Base-by-base conservation (phyloP, 2,113 vertebrate species). In the Coptodon bakossiorum region DNA sequence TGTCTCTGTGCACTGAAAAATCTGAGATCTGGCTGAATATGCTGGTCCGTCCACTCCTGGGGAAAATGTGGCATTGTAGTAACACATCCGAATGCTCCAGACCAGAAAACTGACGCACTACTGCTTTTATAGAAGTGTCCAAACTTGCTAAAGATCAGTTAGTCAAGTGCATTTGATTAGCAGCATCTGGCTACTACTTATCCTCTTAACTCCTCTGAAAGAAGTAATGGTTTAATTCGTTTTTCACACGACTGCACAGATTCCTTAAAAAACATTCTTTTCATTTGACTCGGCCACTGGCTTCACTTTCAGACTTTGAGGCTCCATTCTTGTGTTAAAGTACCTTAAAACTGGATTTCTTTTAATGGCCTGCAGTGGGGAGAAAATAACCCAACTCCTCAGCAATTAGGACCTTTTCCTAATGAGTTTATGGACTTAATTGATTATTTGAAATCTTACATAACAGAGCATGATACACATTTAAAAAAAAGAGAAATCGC, bases 401-500 rank as follows among this genome's bases (percentile, higher is more conserved):
- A 73, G 40, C 12, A 45, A 27, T 73, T 27, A 45, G 3, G 10
- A 2, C 17, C 31, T 38, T 73, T 73, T 16, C 1, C 68, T 10
- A 48, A 27, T 29, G 40, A 27, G 14, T 11, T 76, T 76, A 29
- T 73, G 1, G 66, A 71, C 68, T 27, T 73, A 71, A 71, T 6
- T 40, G 12, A 71, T 10, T 16, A 73, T 73, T 73, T 45, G 13
- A 73, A 45, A 43, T 19, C 40, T 45, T 10, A 45, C 22, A 24
- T 73, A 27, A 73, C 22, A 27, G 5, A 45, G 22, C 1, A 73
- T 9, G 22, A 76, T 45, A 24, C 8, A 27, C 13, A 45, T 9
- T 63, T 0, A 0, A 6, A 4, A 31, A 31, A 5, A 7, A 19
- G 4, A 36, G 31, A 66, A n/a, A 66, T 66, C 0, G 0, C 19